phyloP scores from a whole-genome alignment of 1,140 invertebrate species.

The Dufourea novaeangliae region DNA sequence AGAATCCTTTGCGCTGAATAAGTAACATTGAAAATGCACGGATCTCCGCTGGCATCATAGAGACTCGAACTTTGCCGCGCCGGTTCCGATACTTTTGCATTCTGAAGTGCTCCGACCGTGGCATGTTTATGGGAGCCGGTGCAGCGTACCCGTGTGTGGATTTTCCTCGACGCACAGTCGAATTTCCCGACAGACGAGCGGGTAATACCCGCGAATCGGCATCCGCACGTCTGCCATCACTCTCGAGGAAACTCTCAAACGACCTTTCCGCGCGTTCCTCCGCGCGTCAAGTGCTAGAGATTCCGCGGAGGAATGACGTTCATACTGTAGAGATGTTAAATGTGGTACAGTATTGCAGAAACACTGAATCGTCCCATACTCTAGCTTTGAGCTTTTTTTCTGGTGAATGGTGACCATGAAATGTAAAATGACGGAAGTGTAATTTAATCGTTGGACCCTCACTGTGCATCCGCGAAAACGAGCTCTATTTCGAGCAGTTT shows the following conservation, averaged over 20 bases:
- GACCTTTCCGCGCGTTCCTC: neutral
- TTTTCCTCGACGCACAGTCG: no score
- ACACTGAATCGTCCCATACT: neutral
- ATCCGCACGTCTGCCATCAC: slow-evolving; percentile 15
- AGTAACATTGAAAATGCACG: neutral
- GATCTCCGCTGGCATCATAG: neutral
- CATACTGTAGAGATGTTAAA: slow-evolving; percentile 56
- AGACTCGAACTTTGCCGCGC: neutral
- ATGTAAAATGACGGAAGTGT: neutral
- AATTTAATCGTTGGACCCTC: neutral
- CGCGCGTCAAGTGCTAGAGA: neutral
- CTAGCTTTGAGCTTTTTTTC: neutral
- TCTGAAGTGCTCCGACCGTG: no score
- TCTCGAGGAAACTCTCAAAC: neutral
- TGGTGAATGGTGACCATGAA: neutral
- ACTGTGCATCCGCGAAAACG: neutral
- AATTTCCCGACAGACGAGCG: neutral
- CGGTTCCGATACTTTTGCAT: neutral
- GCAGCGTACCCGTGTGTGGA: no score
- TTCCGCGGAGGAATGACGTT: neutral
- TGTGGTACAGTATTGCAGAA: slow-evolving; percentile 55
- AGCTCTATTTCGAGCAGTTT: neutral
- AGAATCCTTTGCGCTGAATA: no score
- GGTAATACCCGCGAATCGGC: slow-evolving; percentile 29
- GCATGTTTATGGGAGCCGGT: neutral